Percentiles rank a stretch among this genome's conserved stretches.
phyloP scores from a whole-genome alignment of 2,888 invertebrate genomes.

The Myopa testacea region DNA sequence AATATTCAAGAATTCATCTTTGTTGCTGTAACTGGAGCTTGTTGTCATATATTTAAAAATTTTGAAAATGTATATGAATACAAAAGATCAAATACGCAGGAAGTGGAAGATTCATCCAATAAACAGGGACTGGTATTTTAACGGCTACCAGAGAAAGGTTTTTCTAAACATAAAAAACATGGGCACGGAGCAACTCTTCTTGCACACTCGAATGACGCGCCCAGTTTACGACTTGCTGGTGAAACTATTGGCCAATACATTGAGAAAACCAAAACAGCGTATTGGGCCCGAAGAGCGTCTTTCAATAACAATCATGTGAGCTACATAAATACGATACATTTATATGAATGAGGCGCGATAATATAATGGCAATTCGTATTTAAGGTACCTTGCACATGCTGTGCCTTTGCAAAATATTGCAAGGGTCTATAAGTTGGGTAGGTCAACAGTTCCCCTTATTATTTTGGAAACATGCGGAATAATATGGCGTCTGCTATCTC shows the following conservation, averaged over 20 bases:
- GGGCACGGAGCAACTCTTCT: slow-evolving; percentile 16
- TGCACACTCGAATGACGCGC: slow-evolving; percentile 11
- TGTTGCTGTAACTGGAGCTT: too few species aligned
- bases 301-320: slow-evolving; percentile 9
- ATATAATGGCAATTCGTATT: neutral
- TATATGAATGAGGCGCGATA: neutral
- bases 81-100: neutral
- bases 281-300: slow-evolving; percentile 20
- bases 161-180: slow-evolving; percentile 15
- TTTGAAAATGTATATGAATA: neutral
- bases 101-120: slow-evolving; percentile 19
- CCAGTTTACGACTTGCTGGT: slow-evolving; percentile 4
- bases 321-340: neutral
- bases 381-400: slow-evolving; percentile 37
- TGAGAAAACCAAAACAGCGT: slow-evolving; percentile 10
- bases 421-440: slow-evolving; percentile 37
- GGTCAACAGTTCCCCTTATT: slow-evolving; percentile 68
- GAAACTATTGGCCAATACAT: neutral
- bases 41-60: neutral
- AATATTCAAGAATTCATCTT: too few species aligned
- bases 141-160: neutral
- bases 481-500: slow-evolving; percentile 69
- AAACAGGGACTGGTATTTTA: slow-evolving; percentile 10
- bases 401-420: slow-evolving; percentile 41
- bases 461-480: slow-evolving; percentile 39